Evolutionary conservation across 2,888 invertebrate species (phyloP), one percentile per base, ranked within the genome.

Genomic region (Chaitophorus viminalis): DNA sequence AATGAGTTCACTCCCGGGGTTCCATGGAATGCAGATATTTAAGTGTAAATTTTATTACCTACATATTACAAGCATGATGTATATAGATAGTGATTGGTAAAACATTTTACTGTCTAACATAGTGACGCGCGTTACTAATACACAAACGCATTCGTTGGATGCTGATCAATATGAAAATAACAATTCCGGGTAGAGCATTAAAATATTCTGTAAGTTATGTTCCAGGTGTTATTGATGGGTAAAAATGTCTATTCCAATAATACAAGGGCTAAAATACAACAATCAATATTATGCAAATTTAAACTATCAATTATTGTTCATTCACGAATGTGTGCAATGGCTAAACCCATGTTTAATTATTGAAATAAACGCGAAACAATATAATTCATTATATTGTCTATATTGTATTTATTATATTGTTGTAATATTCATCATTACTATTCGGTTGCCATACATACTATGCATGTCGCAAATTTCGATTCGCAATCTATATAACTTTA

Each of bases 211-310:
- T n/a, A n/a, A n/a, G n/a, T n/a, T 46, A 46, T 54, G 4, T 33
- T 72, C 25, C 25, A 25, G 33, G n/a, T 54, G 3, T 60, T 82
- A 72, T 52, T 82, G 25, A 72, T 52, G 82, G 17, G 25, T 33
- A 46, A 52, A 70, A 65, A 68, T 6, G 33, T 8, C 11, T 82
- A 72, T 8, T 54, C 60, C 75, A 25, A 60, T 5, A 60, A 54
- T 3, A 65, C n/a, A 75, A 39, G 29, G 60, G 75, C 76, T 54
- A 36, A 36, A 60, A 65, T 39, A 75, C 60, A 31, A 29, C 75
- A 76, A 84, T 84, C 83, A 31, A 84, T 76, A 84, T 39, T 76
- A 75, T 76, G 83, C 39, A 75, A 84, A 84, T 84, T 60, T 52
- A 72, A 82, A 54, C 72, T 36, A 54, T 72, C 72, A 11, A 72